Evolutionary conservation across 2,113 vertebrate species (phyloP), one percentile per base, ranked within the genome.

Genomic region (Gadus chalcogrammus): DNA sequence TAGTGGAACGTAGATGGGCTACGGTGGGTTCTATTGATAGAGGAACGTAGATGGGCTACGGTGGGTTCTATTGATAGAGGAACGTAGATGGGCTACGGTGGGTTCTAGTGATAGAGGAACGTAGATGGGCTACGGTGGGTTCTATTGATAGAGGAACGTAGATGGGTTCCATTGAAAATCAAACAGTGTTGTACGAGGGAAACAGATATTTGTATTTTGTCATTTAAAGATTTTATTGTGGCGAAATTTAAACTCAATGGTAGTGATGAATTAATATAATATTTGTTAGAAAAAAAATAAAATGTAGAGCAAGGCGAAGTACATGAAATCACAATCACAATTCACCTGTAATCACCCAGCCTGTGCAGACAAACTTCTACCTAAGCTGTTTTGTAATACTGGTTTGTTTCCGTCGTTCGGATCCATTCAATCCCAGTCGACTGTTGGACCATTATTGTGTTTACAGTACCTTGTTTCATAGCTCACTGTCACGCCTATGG

Each of bases 171-270:
- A 48, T 48, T 76, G 79, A 81, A 79, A 84, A 78, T 69, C 69
- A 84, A 81, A 79, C 71, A 38, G 77, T 83, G 79, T 80, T 79
- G 78, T 86, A 78, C 69, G 58, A 48, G 42, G 42, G 42, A 48
- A 74, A 80, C 79, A n/a, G n/a, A 76, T 70, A 74, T 78, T 79
- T 75, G 72, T 74, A 79, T 8, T 27, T 77, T 76, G 70, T 81
- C 68, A 82, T 84, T 84, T 84, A 85, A 75, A 80, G 71, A 48
- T 68, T 87, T 85, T 84, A 84, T 82, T 85, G 78, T 76, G 73
- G 12, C 2, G 83, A 81, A 75, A 84, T 78, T 81, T 85, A 65
- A 69, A 82, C 71, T n/a, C n/a, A 82, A 81, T 61, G 79, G 75
- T 82, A 76, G 75, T 76, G 67, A 75, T 78, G 72, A 72, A 75